phyloP scores from a whole-genome alignment of 2,113 vertebrate species.

The Burhinus oedicnemus region DNA sequence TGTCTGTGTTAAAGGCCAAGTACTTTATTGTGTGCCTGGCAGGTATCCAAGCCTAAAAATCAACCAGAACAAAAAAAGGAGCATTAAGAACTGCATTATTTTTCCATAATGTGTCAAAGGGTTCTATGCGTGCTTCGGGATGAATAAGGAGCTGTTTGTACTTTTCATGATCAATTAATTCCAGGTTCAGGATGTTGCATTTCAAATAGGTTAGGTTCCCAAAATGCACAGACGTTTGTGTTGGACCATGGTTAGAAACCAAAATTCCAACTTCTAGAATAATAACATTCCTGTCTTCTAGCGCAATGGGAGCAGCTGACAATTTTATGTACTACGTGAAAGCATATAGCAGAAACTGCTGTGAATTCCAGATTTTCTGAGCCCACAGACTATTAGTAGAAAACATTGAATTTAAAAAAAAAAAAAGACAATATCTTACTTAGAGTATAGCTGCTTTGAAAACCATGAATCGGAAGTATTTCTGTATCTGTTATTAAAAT shows the following conservation, averaged over 20 bases:
- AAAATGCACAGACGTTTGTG: constrained; percentile 75
- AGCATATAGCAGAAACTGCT: constrained; percentile 68
- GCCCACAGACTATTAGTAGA: constrained; percentile 41
- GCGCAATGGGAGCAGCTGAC: constrained; percentile 77
- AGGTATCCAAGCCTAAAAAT: constrained; percentile 69
- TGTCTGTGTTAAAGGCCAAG: constrained; percentile 64
- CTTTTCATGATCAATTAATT: constrained; percentile 81
- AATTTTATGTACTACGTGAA: constrained; percentile 76
- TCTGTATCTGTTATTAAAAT: neutral
- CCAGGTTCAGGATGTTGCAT: constrained; percentile 73
- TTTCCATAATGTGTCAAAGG: constrained; percentile 78
- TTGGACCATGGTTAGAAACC: constrained; percentile 77
- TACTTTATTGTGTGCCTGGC: constrained; percentile 74
- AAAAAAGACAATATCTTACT: neutral
- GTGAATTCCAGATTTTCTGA: constrained; percentile 73
- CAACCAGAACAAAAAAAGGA: constrained; percentile 60
- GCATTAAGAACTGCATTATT: constrained; percentile 74
- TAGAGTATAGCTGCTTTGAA: constrained; percentile 9
- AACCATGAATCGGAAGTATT: neutral
- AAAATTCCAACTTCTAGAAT: constrained; percentile 76
- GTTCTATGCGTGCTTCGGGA: constrained; percentile 57
- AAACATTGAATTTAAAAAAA: constrained; percentile 12
- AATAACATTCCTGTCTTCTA: constrained; percentile 82
- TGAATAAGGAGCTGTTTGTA: constrained; percentile 74
- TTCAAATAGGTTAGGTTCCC: constrained; percentile 73